Evolutionary conservation across 2,113 vertebrate genomes (phyloP).

Genomic region (Glaucomys volans): DNA sequence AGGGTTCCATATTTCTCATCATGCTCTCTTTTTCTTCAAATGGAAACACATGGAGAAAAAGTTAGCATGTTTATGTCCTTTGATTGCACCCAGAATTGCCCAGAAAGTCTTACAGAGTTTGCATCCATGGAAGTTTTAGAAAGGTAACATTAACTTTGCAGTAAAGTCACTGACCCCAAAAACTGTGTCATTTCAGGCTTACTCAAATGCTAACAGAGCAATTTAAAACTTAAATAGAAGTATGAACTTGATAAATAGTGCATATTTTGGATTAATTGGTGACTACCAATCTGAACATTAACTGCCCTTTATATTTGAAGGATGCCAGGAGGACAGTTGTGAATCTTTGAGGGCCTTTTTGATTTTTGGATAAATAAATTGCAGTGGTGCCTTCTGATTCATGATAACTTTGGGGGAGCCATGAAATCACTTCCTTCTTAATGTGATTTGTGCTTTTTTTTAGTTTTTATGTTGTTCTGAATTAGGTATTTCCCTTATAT

Average conservation of each 20-base stretch:
- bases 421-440: neutral
- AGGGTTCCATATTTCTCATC: neutral
- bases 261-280: slow-evolving; percentile 46
- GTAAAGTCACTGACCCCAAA: slow-evolving; percentile 35
- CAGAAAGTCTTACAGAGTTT: neutral
- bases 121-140: neutral
- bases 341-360: neutral
- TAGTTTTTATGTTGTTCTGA: neutral
- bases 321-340: neutral
- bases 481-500: neutral
- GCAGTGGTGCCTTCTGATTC: neutral
- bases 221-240: slow-evolving; percentile 45
- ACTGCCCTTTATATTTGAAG: slow-evolving; percentile 44
- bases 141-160: slow-evolving; percentile 38
- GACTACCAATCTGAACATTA: slow-evolving; percentile 53
- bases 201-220: slow-evolving; percentile 21
- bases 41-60: neutral
- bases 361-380: neutral
- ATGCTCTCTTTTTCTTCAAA: neutral
- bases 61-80: neutral
- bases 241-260: slow-evolving; percentile 24
- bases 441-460: neutral
- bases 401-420: neutral
- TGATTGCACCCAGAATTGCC: neutral
- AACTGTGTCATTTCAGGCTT: neutral